A percentile compares a stretch with the other conserved stretches of the same genome.
phyloP scores from a whole-genome alignment of 2,113 vertebrate species.

The Actenoides hombroni region DNA sequence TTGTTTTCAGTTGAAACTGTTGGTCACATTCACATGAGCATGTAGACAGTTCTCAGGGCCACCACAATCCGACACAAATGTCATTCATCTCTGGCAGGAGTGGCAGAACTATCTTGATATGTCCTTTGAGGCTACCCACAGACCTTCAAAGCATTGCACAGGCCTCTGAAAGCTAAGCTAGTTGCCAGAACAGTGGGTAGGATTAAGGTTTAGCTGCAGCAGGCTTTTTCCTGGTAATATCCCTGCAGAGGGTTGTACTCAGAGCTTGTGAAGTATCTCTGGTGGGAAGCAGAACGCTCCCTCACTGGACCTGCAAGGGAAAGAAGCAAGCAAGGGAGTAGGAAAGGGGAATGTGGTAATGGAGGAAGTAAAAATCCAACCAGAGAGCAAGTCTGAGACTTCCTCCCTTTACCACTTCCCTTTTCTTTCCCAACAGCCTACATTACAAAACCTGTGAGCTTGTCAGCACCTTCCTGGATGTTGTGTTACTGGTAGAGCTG shows the following conservation, averaged over 20 bases:
- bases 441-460: neutral
- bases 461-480: neutral
- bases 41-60: neutral
- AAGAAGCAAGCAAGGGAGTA: neutral
- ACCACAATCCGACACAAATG: accelerated
- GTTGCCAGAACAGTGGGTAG: neutral
- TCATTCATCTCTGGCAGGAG: neutral
- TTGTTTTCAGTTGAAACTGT: neutral
- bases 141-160: too few relatives aligned
- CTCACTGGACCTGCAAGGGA: too few relatives aligned
- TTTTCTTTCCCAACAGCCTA: neutral
- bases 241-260: accelerated
- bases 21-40: accelerated
- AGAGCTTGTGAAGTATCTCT: neutral
- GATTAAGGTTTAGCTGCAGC: neutral
- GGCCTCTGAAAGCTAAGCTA: neutral
- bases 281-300: too few relatives aligned
- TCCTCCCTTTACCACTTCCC: neutral
- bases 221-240: neutral
- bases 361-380: neutral
- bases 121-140: neutral
- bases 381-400: neutral
- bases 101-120: neutral
- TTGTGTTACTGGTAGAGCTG: neutral
- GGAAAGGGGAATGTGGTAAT: neutral